A percentile compares a stretch with the other conserved stretches of the same genome.
phyloP scores from a whole-genome alignment of 2,113 vertebrate species.

The Saguinus imperator region DNA sequence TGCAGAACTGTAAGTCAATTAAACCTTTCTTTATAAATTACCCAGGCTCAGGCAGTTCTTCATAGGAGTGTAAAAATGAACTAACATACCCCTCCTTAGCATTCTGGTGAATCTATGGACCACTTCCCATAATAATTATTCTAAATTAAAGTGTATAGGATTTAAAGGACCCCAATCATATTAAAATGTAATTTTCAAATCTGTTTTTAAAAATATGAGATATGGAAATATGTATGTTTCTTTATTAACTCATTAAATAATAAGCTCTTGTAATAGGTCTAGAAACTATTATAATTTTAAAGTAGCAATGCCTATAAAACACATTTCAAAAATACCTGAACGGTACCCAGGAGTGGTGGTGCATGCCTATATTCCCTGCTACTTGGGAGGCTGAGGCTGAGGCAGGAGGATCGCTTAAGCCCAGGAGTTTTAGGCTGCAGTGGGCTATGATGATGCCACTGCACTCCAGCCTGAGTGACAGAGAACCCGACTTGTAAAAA shows the following conservation, averaged over 20 bases:
- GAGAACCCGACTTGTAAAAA: neutral
- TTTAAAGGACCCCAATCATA: neutral
- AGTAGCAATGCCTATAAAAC: neutral
- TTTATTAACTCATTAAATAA: constrained; percentile 22
- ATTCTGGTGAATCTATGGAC: neutral
- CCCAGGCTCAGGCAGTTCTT: too few relatives aligned
- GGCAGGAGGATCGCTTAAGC: too few relatives aligned
- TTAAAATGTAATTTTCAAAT: neutral
- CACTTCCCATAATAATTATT: neutral
- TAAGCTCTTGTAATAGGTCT: neutral
- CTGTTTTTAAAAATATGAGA: neutral
- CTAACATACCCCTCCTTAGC: neutral
- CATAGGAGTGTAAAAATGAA: too few relatives aligned
- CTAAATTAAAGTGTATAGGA: neutral
- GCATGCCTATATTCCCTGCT: too few relatives aligned
- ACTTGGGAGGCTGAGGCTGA: too few relatives aligned
- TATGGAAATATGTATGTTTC: neutral
- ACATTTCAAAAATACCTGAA: neutral
- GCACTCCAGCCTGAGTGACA: too few relatives aligned
- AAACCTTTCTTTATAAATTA: too few relatives aligned
- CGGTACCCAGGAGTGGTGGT: too few relatives aligned
- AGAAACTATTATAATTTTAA: neutral
- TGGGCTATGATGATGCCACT: too few relatives aligned
- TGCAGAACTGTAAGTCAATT: too few relatives aligned
- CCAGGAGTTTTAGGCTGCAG: too few relatives aligned